Conservation (phyloP, 2,888 invertebrate species). For the Alviniconcha strummeri region DNA sequence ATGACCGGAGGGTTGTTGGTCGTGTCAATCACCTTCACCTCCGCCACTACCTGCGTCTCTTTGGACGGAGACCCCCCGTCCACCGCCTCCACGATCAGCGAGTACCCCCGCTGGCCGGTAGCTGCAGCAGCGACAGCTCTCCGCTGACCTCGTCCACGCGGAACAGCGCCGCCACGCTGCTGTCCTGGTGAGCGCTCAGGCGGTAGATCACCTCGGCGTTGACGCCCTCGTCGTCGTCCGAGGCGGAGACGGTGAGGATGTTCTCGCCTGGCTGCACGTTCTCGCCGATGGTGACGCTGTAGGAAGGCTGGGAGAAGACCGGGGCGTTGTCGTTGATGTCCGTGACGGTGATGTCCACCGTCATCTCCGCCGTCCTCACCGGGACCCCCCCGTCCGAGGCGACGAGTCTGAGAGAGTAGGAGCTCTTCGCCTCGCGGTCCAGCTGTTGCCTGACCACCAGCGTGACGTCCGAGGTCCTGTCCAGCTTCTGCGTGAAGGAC, state of each 20-base stretch:
- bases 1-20: conserved; percentile 93
- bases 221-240: conserved; percentile 87
- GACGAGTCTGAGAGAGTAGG: conserved; percentile 53
- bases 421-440: conserved; percentile 57
- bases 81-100: conserved; percentile 59
- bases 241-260: conserved; percentile 81
- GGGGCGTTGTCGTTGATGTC: conserved; percentile 66
- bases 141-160: conserved; percentile 54
- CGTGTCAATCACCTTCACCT: conserved; percentile 82
- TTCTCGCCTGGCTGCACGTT: conserved; percentile 54
- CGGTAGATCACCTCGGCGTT: conserved; percentile 79
- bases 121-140: conserved; percentile 54
- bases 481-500: conserved; percentile 45
- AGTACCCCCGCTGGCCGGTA: conserved; percentile 53
- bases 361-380: conserved; percentile 46
- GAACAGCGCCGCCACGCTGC: conserved; percentile 52
- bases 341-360: conserved; percentile 51
- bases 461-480: conserved; percentile 56
- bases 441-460: conserved; percentile 54
- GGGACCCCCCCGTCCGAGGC: conserved; percentile 60
- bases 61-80: conserved; percentile 57
- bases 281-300: conserved; percentile 58
- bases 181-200: conserved; percentile 57
- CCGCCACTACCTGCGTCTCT: conserved; percentile 56
- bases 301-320: conserved; percentile 50